Percentiles rank a stretch among this genome's conserved stretches.
phyloP scores from a whole-genome alignment of 2,113 vertebrate species.

The Aspiorhynchus laticeps region DNA sequence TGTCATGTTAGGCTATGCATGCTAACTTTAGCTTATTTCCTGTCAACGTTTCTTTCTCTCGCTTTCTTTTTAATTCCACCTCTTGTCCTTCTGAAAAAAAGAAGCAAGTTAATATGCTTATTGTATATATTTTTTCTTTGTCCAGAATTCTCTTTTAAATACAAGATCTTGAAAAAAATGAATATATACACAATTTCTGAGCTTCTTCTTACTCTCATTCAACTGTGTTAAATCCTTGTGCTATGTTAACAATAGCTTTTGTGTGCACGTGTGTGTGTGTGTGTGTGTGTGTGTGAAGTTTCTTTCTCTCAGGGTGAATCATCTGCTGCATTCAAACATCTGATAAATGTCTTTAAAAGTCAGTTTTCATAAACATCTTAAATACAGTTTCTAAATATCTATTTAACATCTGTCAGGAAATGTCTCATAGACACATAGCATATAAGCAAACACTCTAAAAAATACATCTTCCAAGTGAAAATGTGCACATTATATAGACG shows the following conservation, averaged over 20 bases:
- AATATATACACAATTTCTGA: not conserved
- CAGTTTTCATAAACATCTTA: not conserved
- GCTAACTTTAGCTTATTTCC: conserved; percentile 3
- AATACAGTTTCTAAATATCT: not conserved
- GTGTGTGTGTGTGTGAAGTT: not conserved
- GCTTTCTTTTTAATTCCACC: conserved; percentile 5
- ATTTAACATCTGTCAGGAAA: not conserved
- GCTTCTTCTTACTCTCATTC: not conserved
- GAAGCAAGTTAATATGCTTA: too few relatives aligned
- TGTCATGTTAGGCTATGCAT: not conserved
- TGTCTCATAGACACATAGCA: not conserved
- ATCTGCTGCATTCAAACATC: not conserved
- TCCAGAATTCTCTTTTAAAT: too few relatives aligned
- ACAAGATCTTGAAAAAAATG: too few relatives aligned
- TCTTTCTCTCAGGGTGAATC: not conserved
- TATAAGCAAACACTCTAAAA: not conserved
- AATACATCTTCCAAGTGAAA: not conserved
- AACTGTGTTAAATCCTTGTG: not conserved
- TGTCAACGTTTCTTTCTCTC: not conserved
- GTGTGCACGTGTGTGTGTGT: too few relatives aligned
- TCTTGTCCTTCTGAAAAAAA: conserved; percentile 35
- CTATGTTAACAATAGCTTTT: not conserved
- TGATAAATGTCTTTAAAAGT: not conserved
- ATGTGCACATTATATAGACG: not conserved
- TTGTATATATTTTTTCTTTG: too few relatives aligned